A percentile compares a stretch with the other conserved stretches of the same genome.
These are phyloP conservation scores for Sebastes goodei DNA, from an alignment of 2,797 vertebrate genomes.

Conservation along the genomic window DNA sequence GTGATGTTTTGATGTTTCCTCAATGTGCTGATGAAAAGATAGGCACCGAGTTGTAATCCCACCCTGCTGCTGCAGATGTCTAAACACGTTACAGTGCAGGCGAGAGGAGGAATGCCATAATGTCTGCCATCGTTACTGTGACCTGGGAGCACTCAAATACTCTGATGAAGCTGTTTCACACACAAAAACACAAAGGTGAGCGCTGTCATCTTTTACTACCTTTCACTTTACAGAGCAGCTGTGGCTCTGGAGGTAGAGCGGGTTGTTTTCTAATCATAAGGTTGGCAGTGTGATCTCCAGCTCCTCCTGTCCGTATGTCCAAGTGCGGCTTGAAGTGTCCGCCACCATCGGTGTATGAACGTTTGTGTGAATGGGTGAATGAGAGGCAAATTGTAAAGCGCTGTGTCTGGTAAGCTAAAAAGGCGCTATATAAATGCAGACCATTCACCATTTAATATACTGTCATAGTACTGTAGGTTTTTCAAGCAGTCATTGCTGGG, in stretches of 20 bases:
- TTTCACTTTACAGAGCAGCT: too few relatives aligned
- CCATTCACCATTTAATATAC: neutral
- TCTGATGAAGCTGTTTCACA: neutral
- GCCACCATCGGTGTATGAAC: too few relatives aligned
- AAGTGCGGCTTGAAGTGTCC: too few relatives aligned
- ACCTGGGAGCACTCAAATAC: conserved; percentile 1
- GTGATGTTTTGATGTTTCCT: conserved; percentile 66
- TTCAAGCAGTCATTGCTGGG: neutral
- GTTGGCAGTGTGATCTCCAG: too few relatives aligned
- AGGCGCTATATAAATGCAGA: too few relatives aligned
- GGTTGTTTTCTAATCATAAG: too few relatives aligned
- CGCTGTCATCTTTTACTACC: neutral
- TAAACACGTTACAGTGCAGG: conserved; percentile 65
- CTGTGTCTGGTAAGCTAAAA: too few relatives aligned
- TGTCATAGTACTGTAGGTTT: neutral
- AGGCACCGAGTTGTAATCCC: conserved; percentile 40
- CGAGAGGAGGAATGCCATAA: conserved; percentile 43
- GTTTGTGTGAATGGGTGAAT: too few relatives aligned
- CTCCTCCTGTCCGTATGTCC: too few relatives aligned
- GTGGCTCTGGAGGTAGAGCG: too few relatives aligned
- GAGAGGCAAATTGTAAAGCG: too few relatives aligned
- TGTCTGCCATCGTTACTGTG: conserved; percentile 4
- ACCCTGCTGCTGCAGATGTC: conserved; percentile 62
- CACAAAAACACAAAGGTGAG: neutral
- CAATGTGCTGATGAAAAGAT: conserved; percentile 71